A percentile compares a stretch with the other conserved stretches of the same genome.
phyloP scores from a whole-genome alignment of 1,140 invertebrate genomes.

The Lordiphosa clarofinis region DNA sequence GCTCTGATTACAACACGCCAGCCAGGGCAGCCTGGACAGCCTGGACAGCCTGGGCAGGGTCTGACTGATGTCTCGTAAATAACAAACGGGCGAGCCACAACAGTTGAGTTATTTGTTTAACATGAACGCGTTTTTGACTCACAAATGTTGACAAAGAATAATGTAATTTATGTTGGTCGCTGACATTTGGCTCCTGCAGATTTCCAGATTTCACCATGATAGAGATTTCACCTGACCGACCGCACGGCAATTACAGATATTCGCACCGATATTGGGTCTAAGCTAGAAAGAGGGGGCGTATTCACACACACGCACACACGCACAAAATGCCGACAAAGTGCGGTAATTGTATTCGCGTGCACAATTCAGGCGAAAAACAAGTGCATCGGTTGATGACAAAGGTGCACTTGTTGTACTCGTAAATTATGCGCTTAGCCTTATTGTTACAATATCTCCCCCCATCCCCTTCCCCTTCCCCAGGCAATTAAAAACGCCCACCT shows the following conservation, averaged over 20 bases:
- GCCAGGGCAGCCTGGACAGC: not conserved
- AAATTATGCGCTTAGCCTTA: conserved; percentile 34
- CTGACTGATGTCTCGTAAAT: conserved; percentile 75
- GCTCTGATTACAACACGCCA: conserved; percentile 77
- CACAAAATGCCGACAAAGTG: conserved; percentile 20
- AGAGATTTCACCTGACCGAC: conserved; percentile 18
- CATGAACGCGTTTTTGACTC: conserved; percentile 75
- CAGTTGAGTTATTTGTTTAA: conserved; percentile 77
- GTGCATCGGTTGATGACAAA: conserved; percentile 22
- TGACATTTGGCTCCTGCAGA: conserved; percentile 40
- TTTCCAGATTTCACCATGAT: conserved; percentile 26
- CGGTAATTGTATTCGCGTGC: conserved; percentile 21
- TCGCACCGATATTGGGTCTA: conserved; percentile 37
- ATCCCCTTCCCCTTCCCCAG: conserved; percentile 5
- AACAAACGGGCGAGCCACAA: conserved; percentile 30
- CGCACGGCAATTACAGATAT: conserved; percentile 59
- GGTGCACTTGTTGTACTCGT: conserved; percentile 53
- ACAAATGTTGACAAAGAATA: conserved; percentile 78
- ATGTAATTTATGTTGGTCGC: conserved; percentile 68
- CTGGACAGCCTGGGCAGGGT: conserved; percentile 1
- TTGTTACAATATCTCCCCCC: conserved; percentile 46
- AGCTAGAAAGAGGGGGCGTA: conserved; percentile 1
- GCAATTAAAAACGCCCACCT: conserved; percentile 46
- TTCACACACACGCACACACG: conserved; percentile 6
- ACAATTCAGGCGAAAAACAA: conserved; percentile 27